Conservation (phyloP, 2,888 invertebrate genomes). For the Monopis laevigella region DNA sequence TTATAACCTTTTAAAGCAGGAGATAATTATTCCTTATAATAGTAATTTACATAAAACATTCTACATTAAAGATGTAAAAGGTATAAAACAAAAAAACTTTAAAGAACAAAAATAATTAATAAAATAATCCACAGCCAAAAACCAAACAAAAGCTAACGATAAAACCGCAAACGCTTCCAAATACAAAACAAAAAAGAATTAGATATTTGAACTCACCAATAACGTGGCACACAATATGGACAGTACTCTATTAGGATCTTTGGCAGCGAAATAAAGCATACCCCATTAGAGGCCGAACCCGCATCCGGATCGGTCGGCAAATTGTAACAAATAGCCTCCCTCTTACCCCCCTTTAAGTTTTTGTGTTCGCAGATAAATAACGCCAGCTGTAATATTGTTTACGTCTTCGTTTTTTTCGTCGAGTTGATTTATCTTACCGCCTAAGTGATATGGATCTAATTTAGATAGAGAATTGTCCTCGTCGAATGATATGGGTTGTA, state of each 20-base stretch:
- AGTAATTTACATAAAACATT: too few relatives aligned
- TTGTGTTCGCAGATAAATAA: conserved; percentile 20
- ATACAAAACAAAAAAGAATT: not conserved
- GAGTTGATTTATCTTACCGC: conserved; percentile 30
- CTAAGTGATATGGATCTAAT: conserved; percentile 16
- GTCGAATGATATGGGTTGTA: conserved; percentile 7
- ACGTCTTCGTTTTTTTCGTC: conserved; percentile 32
- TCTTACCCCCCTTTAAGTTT: not conserved
- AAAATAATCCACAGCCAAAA: too few relatives aligned
- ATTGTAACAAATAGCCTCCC: conserved; percentile 33
- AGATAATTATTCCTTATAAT: too few relatives aligned
- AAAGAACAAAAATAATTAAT: too few relatives aligned
- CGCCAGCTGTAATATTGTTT: conserved; percentile 32
- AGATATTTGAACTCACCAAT: not conserved
- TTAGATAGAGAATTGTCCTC: conserved; percentile 8
- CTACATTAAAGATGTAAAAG: too few relatives aligned
- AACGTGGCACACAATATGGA: conserved; percentile 1
- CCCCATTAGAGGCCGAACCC: conserved; percentile 32
- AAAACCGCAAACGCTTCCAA: too few relatives aligned
- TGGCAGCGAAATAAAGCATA: conserved; percentile 35
- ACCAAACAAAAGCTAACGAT: too few relatives aligned
- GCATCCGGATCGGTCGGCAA: conserved; percentile 32
- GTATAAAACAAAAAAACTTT: too few relatives aligned
- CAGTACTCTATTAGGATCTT: conserved; percentile 24
- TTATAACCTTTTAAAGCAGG: too few relatives aligned